A percentile compares a stretch with the other conserved stretches of the same genome.
phyloP scores from a whole-genome alignment of 2,797 vertebrate species.

The Acanthiza pusilla region DNA sequence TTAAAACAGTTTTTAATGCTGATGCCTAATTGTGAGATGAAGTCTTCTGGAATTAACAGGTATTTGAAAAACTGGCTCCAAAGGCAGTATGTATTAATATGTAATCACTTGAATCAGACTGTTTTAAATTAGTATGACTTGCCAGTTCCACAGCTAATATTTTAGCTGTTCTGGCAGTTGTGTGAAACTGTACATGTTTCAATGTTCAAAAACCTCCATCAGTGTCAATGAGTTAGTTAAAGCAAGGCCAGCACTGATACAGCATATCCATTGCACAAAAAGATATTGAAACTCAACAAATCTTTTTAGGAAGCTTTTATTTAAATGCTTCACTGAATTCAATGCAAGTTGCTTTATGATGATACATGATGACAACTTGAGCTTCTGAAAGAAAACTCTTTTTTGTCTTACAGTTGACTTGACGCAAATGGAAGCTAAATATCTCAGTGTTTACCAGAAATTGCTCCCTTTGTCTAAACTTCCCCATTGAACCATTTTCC shows the following conservation, averaged over 20 bases:
- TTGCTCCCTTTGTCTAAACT: background rate
- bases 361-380: background rate
- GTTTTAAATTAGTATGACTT: background rate
- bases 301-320: background rate
- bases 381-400: background rate
- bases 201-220: background rate
- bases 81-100: background rate
- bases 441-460: background rate
- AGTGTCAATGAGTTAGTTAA: background rate
- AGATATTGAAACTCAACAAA: background rate
- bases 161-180: background rate
- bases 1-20: background rate
- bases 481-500: background rate
- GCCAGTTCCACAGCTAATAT: background rate
- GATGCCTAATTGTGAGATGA: background rate
- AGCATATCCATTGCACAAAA: background rate
- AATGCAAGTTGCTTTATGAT: background rate
- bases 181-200: background rate
- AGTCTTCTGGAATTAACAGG: background rate
- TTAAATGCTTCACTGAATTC: background rate
- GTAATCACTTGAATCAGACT: background rate
- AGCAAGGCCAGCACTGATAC: background rate
- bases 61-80: background rate
- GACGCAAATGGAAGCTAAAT: background rate
- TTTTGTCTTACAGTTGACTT: background rate